phyloP scores from a whole-genome alignment of 2,888 invertebrate genomes.

The Chelonus formosanus region DNA sequence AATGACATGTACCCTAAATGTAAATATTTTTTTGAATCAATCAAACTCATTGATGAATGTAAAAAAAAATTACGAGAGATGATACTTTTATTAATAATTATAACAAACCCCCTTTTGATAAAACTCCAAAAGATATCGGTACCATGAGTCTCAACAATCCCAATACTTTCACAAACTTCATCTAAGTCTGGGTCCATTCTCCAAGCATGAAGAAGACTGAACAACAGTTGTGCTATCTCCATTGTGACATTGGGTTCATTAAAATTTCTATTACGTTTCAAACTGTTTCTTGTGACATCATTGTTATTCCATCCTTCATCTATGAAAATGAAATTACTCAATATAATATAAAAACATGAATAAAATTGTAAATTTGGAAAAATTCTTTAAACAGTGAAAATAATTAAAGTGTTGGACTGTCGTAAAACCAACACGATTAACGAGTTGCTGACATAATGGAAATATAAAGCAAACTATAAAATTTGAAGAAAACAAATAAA shows the following conservation, averaged over 20 bases:
- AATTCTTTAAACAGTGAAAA: too few species aligned
- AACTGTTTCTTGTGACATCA: conserved; percentile 53
- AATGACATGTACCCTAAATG: conserved; percentile 86
- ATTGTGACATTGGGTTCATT: conserved; percentile 77
- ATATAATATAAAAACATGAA: neutral
- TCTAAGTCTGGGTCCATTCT: conserved; percentile 95
- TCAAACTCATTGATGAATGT: neutral
- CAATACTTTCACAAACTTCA: conserved; percentile 86
- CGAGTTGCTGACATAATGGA: too few species aligned
- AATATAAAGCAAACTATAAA: too few species aligned
- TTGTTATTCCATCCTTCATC: conserved; percentile 59
- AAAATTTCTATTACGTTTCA: conserved; percentile 61
- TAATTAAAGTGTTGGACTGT: too few species aligned
- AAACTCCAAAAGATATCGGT: conserved; percentile 95
- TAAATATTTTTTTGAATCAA: conserved; percentile 13
- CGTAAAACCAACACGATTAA: too few species aligned
- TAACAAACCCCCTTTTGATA: conserved; percentile 85
- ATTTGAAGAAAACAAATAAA: too few species aligned
- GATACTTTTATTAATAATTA: neutral
- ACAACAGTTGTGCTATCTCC: conserved; percentile 93
- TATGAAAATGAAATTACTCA: conserved; percentile 38
- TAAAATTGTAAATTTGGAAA: too few species aligned
- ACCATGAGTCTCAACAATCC: conserved; percentile 91
- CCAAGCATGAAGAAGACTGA: conserved; percentile 97
- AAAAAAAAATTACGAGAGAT: neutral